Conservation (phyloP, 2,797 vertebrate genomes). For the Pantherophis vulpinus region DNA sequence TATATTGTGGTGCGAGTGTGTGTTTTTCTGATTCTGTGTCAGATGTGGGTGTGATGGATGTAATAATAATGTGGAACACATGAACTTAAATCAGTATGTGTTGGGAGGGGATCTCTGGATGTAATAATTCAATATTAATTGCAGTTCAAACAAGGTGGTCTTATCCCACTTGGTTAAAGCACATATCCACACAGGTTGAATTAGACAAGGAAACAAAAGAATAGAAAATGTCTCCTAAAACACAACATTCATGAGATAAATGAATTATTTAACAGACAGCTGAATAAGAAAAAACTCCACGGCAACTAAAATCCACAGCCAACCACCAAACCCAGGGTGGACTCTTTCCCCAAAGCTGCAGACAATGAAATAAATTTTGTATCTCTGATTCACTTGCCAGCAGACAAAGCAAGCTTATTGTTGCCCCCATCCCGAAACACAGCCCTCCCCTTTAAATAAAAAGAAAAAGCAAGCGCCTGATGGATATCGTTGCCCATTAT, state of each 20-base stretch:
- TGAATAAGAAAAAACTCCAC: conserved; percentile 67
- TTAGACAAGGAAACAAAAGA: conserved; percentile 29
- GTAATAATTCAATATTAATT: conserved; percentile 6
- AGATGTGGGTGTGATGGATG: not conserved
- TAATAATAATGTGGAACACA: not conserved
- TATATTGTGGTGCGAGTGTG: not conserved
- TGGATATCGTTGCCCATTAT: conserved; percentile 74
- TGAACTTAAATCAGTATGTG: not conserved
- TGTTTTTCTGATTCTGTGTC: not conserved
- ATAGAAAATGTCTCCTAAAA: conserved; percentile 54
- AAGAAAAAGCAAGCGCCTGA: conserved; percentile 60
- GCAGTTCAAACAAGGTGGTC: not conserved
- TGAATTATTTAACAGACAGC: conserved; percentile 71
- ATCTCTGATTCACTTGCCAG: conserved; percentile 65
- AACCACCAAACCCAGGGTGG: conserved; percentile 22
- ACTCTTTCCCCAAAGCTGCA: conserved; percentile 65
- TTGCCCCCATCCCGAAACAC: conserved; percentile 42
- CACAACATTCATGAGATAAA: conserved; percentile 55
- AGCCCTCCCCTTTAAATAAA: not conserved
- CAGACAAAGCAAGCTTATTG: conserved; percentile 62
- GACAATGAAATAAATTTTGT: conserved; percentile 72
- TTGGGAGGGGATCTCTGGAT: not conserved
- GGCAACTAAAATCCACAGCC: conserved; percentile 55
- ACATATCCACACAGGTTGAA: not conserved
- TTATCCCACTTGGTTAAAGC: not conserved